Base-by-base conservation (phyloP, 2,888 invertebrate species). In the Laothoe populi region DNA sequence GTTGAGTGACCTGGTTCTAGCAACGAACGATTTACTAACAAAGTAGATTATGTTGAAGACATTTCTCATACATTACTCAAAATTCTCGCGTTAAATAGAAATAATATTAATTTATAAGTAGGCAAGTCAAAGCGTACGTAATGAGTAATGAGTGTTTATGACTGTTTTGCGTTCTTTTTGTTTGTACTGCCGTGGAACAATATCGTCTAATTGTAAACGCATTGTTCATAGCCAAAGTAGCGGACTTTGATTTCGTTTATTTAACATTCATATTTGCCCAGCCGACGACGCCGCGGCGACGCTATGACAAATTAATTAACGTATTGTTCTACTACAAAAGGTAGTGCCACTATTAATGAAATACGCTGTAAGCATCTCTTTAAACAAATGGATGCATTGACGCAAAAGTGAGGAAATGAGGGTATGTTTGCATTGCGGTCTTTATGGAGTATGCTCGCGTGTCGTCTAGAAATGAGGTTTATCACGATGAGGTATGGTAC, bases 301-400 rank as follows among this genome's bases (percentile, higher is more conserved):
- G 73, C 35, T 61, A 59, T 77, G 74, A 77, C 79, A 79, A 79
- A 82, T 83, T 82, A 82, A 84, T 83, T 82, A 81, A 53, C 45
- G 19, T 42, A 80, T 83, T 83, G 82, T 84, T 78, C 69, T 66
- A 45, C 8, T 63, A 80, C 78, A 81, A 80, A 77, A 73, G 74
- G 44, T 42, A 60, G 59, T 63, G 62, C 61, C 59, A 57, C 57
- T 59, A 66, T 48, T 59, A 49, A 53, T 44, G 21, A 31, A 53
- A 53, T n/a, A 24, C 42, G 3, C 40, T 61, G 11, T 40, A 13
- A 16, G 48, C 11, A 0, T 42, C 21, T 61, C n/a, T 38, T 53
- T 44, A 44, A 61, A 61, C 31, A 53, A 23, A 53, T 53, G 53
- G 19, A 60, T 48, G 19, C 48, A 60, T 40, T 60, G 62, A 62